phyloP scores from a whole-genome alignment of 2,888 invertebrate species.

The Tinea semifulvella region DNA sequence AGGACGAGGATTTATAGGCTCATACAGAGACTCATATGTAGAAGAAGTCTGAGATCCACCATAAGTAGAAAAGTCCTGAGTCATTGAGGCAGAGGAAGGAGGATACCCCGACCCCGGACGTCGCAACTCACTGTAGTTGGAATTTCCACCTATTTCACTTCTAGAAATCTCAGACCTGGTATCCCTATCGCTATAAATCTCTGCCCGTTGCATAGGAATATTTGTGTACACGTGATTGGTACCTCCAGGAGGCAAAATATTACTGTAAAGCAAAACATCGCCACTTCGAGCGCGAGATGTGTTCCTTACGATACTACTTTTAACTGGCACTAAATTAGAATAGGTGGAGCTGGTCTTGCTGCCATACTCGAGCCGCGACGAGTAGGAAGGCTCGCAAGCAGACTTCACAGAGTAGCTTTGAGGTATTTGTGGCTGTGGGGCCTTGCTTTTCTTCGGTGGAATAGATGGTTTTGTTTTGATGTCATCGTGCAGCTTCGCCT shows the following conservation, averaged over 20 bases:
- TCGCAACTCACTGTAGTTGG: conserved; percentile 70
- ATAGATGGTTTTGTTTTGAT: conserved; percentile 57
- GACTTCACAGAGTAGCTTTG: conserved; percentile 80
- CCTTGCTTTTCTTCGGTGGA: conserved; percentile 57
- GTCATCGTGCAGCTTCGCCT: conserved; percentile 58
- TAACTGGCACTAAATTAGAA: conserved; percentile 60
- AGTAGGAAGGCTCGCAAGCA: conserved; percentile 79
- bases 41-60: conserved; percentile 70
- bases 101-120: conserved; percentile 67
- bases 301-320: conserved; percentile 58
- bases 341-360: conserved; percentile 58
- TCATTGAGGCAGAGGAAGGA: conserved; percentile 56
- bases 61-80: conserved; percentile 65
- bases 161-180: conserved; percentile 54
- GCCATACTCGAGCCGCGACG: conserved; percentile 71
- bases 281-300: conserved; percentile 46
- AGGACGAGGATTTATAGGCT: conserved; percentile 70
- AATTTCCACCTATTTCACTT: conserved; percentile 63
- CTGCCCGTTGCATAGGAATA: conserved; percentile 54
- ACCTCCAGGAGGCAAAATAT: conserved; percentile 55
- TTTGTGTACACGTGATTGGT: conserved; percentile 61
- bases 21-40: conserved; percentile 71
- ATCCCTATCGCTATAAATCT: conserved; percentile 50
- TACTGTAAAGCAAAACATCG: conserved; percentile 56
- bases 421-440: conserved; percentile 71